A percentile compares a stretch with the other conserved stretches of the same genome.
Evolutionary conservation across 2,113 vertebrate species (phyloP).

Genomic region (Pituophis catenifer): DNA sequence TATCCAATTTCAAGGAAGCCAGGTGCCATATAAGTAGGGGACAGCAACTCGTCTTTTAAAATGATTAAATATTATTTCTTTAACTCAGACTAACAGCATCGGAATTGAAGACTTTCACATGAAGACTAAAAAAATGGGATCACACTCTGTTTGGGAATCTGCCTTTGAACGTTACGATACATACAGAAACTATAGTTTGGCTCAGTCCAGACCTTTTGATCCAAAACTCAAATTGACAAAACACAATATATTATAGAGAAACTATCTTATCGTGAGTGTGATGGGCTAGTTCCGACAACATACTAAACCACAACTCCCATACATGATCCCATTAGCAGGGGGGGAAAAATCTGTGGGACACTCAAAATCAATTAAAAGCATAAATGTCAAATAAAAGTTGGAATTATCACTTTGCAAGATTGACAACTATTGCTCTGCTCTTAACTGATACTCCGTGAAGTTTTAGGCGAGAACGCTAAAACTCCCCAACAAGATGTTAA

Average conservation of each 20-base stretch:
- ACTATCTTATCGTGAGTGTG: background rate
- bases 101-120: background rate
- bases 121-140: background rate
- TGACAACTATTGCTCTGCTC: background rate
- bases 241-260: background rate
- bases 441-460: background rate
- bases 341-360: background rate
- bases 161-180: background rate
- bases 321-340: background rate
- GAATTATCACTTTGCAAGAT: background rate
- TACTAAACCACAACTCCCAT: background rate
- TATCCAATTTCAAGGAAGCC: background rate
- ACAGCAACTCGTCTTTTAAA: background rate
- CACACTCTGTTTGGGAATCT: too few species aligned
- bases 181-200: background rate
- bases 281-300: background rate
- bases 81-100: background rate
- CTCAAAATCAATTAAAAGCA: background rate
- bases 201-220: background rate
- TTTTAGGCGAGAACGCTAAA: background rate
- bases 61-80: background rate
- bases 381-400: background rate
- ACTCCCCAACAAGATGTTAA: background rate
- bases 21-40: too few species aligned
- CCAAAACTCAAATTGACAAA: background rate